These are phyloP conservation scores for Cochlearius cochlearius DNA, from an alignment of 2,113 vertebrate genomes.

Conservation along the genomic window DNA sequence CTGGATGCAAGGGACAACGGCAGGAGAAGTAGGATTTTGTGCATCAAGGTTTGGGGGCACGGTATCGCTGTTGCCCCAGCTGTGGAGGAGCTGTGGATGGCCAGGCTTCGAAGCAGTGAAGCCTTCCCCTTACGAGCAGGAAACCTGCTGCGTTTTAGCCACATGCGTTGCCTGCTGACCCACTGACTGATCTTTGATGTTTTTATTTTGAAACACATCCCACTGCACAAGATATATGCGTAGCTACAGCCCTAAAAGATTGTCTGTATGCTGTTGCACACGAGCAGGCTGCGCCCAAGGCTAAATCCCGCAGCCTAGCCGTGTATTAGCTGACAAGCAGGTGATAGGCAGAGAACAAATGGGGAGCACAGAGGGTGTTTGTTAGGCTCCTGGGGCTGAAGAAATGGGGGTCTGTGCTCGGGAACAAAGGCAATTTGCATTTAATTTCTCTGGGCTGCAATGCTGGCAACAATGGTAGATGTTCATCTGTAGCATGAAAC, in stretches of 20 bases:
- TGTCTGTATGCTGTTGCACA: neutral
- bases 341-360: neutral
- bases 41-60: neutral
- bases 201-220: neutral
- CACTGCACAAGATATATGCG: neutral
- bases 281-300: neutral
- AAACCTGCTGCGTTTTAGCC: neutral
- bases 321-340: neutral
- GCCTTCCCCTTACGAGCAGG: neutral
- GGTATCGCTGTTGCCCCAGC: neutral
- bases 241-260: neutral
- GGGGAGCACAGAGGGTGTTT: slow-evolving; percentile 1
- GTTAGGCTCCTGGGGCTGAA: slow-evolving; percentile 10
- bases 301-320: neutral
- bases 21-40: neutral
- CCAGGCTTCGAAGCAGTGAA: neutral
- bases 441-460: slow-evolving; percentile 20
- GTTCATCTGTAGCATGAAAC: neutral
- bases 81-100: neutral
- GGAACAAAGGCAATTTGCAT: slow-evolving; percentile 36
- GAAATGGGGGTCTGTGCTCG: neutral
- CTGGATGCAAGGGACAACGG: neutral
- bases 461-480: slow-evolving; percentile 12
- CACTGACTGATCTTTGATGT: neutral
- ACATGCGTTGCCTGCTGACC: neutral